Evolutionary conservation across 2,113 vertebrate genomes (phyloP).

Genomic region (Lampris megalopsis): DNA sequence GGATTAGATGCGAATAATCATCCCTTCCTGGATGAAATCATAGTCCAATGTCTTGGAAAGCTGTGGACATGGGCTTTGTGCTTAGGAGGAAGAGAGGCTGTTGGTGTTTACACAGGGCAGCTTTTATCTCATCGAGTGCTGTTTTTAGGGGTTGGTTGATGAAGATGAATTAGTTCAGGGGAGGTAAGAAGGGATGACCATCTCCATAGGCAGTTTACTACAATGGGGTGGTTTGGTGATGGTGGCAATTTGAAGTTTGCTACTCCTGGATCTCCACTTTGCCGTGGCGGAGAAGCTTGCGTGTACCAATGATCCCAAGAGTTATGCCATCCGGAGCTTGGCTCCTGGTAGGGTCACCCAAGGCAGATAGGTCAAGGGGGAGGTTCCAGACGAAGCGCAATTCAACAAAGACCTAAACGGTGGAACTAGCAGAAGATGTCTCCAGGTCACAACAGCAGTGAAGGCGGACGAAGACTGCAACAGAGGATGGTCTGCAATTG

Average conservation of each 20-base stretch:
- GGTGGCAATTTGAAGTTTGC: constrained; percentile 6
- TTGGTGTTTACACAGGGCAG: constrained; percentile 74
- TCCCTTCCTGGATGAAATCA: constrained; percentile 78
- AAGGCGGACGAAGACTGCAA: no score
- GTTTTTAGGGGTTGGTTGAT: constrained; percentile 70
- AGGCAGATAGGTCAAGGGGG: no score
- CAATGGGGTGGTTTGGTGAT: constrained; percentile 42
- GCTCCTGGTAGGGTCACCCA: no score
- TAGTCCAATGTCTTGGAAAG: constrained; percentile 68
- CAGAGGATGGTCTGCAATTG: no score
- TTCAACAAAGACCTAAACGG: no score
- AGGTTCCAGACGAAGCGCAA: no score
- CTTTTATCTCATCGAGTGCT: constrained; percentile 78
- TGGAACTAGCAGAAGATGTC: no score
- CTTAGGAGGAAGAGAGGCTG: constrained; percentile 75
- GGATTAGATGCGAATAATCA: constrained; percentile 73
- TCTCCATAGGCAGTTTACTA: constrained; percentile 60
- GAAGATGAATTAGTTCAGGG: constrained; percentile 55
- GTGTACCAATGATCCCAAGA: no score
- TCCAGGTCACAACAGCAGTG: no score
- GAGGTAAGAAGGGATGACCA: constrained; percentile 71
- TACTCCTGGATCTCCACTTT: no score
- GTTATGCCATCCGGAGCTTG: no score
- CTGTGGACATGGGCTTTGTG: constrained; percentile 63
- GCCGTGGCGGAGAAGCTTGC: no score